Percentiles rank a stretch among this genome's conserved stretches.
phyloP scores from a whole-genome alignment of 1,140 invertebrate species.

The Paraescarpia echinospica region DNA sequence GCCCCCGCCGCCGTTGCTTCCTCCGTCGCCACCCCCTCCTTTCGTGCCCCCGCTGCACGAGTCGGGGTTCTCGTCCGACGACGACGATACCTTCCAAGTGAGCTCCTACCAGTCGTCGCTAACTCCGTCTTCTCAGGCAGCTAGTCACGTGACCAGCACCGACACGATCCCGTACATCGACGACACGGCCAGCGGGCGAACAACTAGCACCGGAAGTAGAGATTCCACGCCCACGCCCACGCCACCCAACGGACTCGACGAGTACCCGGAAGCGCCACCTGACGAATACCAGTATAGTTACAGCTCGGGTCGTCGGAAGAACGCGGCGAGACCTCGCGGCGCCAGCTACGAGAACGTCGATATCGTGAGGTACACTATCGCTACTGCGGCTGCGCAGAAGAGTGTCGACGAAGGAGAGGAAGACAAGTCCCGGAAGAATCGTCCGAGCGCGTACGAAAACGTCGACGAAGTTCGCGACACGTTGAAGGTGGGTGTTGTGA shows the following conservation, averaged over 20 bases:
- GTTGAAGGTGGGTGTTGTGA: neutral
- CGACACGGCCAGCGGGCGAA: neutral
- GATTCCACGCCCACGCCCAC: neutral
- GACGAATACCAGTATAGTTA: neutral
- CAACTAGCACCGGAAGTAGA: neutral
- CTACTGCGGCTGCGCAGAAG: neutral
- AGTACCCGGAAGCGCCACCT: neutral
- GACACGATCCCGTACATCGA: neutral
- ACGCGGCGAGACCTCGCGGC: neutral
- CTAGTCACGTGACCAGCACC: neutral
- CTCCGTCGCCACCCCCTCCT: neutral
- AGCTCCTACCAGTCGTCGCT: neutral
- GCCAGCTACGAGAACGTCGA: neutral
- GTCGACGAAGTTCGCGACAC: neutral
- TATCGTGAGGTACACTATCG: neutral
- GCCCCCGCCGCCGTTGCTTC: neutral
- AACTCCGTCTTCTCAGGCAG: neutral
- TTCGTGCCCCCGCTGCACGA: neutral
- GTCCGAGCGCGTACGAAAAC: neutral
- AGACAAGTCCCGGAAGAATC: neutral
- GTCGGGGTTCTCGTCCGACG: neutral
- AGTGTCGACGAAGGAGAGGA: neutral
- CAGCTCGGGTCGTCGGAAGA: neutral
- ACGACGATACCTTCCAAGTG: neutral
- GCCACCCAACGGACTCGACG: neutral